Conservation (phyloP, 1,140 invertebrate genomes). For the Drosophila lacteicornis region DNA sequence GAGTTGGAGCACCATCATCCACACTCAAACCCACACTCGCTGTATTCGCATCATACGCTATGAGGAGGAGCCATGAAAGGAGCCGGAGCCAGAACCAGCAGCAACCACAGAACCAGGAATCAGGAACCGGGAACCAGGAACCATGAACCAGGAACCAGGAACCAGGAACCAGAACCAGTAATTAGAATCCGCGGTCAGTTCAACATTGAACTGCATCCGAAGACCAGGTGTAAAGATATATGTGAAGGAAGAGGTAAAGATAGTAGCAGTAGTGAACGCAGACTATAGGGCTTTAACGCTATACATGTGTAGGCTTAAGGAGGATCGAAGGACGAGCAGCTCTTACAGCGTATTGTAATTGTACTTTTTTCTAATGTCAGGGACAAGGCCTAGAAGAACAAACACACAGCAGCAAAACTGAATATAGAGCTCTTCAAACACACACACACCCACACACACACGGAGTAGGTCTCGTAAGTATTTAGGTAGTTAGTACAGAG, state of each 20-base stretch:
- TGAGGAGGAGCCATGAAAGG: constrained; percentile 18
- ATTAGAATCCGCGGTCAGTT: constrained; percentile 15
- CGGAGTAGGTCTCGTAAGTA: constrained; percentile 39
- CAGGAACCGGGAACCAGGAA: constrained; percentile 15
- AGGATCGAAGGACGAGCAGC: constrained; percentile 1
- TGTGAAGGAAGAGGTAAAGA: constrained; percentile 1
- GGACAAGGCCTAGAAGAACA: constrained; percentile 14
- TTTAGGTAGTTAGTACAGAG: constrained; percentile 23
- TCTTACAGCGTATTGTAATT: constrained; percentile 22
- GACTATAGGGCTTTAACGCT: constrained; percentile 20
- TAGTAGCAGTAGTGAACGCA: constrained; percentile 10
- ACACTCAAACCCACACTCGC: constrained; percentile 47
- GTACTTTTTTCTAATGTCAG: constrained; percentile 38
- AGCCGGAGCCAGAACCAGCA: constrained; percentile 27
- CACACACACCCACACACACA: constrained; percentile 11
- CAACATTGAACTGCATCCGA: constrained; percentile 19
- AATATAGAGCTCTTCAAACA: constrained; percentile 20
- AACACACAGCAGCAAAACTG: constrained; percentile 3
- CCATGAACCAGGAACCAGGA: constrained; percentile 19
- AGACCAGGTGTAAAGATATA: constrained; percentile 21
- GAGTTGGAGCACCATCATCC: constrained; percentile 13
- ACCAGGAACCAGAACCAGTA: not conserved
- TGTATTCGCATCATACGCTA: constrained; percentile 70
- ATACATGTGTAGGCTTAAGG: constrained; percentile 27
- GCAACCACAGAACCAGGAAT: constrained; percentile 10